These are phyloP conservation scores for Sibirionetta formosa DNA, from an alignment of 2,797 vertebrate genomes.

Conservation along the genomic window DNA sequence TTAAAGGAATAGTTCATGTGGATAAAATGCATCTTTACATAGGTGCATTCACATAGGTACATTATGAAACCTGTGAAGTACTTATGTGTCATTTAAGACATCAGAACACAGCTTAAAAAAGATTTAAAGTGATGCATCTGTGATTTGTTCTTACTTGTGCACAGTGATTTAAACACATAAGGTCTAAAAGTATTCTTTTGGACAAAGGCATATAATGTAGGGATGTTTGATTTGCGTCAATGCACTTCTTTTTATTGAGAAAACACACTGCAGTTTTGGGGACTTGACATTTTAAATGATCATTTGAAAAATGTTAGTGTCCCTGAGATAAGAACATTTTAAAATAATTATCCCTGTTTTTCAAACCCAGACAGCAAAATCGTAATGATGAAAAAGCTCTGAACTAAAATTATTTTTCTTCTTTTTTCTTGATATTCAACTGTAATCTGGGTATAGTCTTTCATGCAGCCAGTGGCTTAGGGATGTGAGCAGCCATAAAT, in stretches of 20 bases:
- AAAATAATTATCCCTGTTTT: constrained; percentile 25
- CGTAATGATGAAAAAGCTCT: background rate
- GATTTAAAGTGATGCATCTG: background rate
- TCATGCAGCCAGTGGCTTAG: constrained; percentile 48
- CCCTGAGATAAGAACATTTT: background rate
- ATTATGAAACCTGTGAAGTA: background rate
- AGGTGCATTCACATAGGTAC: background rate
- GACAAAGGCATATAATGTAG: background rate
- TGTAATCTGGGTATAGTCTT: constrained; percentile 70
- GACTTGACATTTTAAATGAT: background rate
- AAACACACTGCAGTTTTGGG: background rate
- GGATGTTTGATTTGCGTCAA: background rate
- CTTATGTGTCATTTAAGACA: background rate
- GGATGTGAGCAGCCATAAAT: constrained; percentile 50
- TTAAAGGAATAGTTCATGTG: background rate
- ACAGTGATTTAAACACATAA: background rate
- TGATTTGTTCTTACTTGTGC: background rate
- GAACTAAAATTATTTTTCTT: constrained; percentile 41
- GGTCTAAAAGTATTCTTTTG: background rate
- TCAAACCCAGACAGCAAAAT: constrained; percentile 14
- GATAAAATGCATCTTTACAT: background rate
- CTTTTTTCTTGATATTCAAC: constrained; percentile 53
- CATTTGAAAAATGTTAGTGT: background rate
- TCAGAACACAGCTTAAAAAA: background rate
- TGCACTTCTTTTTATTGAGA: background rate